Evolutionary conservation across 2,797 vertebrate species (phyloP), one percentile per base, ranked within the genome.

Genomic region (Leptoclinus maculatus): DNA sequence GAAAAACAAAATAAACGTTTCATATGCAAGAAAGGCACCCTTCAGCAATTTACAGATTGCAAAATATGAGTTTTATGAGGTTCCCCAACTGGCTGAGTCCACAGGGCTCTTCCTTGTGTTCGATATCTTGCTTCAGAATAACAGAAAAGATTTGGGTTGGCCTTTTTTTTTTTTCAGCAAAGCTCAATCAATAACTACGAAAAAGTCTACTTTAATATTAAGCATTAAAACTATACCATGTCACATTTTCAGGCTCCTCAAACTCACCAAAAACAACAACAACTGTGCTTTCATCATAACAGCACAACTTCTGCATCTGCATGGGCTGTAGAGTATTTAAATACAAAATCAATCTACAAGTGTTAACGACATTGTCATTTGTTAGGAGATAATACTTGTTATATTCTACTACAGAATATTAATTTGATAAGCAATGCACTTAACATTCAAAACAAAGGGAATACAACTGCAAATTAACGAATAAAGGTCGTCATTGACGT

Each of bases 21-120:
- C 69, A 84, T 95, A 93, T 92, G 93, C 84, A 90, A 95, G 86
- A 95, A 97, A 97, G 96, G 96, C 96, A 96, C 96, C 93, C 86
- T 95, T 90, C 95, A 93, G 91, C 87, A 88, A 90, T 93, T 93
- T 93, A 91, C 85, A 91, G 89, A 85, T 79, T 87, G 93, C 79
- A 90, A 94, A 89, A 77, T 34, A 59, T 82, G 39, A 85, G 81
- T 70, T 84, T 70, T 29, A 51, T 65, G 32, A 45, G 21, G 49
- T 56, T 49, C 43, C 56, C 60, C 45, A 58, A 41, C 12, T 49
- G 62, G 23, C 25, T 49, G 79, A 68, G 79, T 86, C 70, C 4
- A 59, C 45, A 7, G 39, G 36, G 10, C 54, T 79, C 74, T 23
- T 68, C 25, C 47, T 58, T 71, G 21, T 64, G 64, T 84, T 58